Base-by-base conservation (phyloP, 2,113 vertebrate genomes). In the Rhabdornis inornatus region DNA sequence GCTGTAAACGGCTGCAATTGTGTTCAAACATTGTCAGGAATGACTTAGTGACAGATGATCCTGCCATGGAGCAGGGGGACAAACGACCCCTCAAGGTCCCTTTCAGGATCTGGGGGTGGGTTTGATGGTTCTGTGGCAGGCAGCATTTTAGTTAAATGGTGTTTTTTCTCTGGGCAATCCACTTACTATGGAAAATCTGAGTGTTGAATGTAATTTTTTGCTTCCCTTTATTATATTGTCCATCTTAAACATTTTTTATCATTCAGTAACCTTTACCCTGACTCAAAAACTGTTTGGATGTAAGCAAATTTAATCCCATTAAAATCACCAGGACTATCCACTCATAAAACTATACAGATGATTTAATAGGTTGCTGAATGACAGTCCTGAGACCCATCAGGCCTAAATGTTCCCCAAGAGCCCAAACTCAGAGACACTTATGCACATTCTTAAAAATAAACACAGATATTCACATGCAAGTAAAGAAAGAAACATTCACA, bases 121-220 rank as follows among this genome's bases (percentile, higher is more conserved):
- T 13, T 78, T 94, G 84, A 94, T 63, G 56, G 52, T 28, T 84
- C 72, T 71, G 10, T 91, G 90, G 49, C 87, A 96, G 78, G 83
- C 25, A 94, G 72, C 47, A 52, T 47, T 97, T 95, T 87, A 94
- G 87, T 30, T 30, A 92, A 95, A 72, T 75, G 35, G 18, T 57
- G 13, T 11, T 82, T 89, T 89, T 59, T 6, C 56, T 71, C 31
- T 42, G 69, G 31, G 45, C 65, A 79, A 68, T 37, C 30, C 28
- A 76, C 28, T 27, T 61, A 19, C 87, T 60, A 9, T 21, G 33
- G n/a, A 65, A 89, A 95, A 94, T 65, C 66, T 61, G 23, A 39
- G 56, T 14, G 35, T 13, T 79, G 39, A 6, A 24, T 47, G 65
- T 69, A 24, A 71, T 35, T 78, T 70, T 66, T 78, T 87, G 28